Evolutionary conservation across 2,113 vertebrate genomes (phyloP), one percentile per base, ranked within the genome.

Genomic region (Cryptotis parvus): DNA sequence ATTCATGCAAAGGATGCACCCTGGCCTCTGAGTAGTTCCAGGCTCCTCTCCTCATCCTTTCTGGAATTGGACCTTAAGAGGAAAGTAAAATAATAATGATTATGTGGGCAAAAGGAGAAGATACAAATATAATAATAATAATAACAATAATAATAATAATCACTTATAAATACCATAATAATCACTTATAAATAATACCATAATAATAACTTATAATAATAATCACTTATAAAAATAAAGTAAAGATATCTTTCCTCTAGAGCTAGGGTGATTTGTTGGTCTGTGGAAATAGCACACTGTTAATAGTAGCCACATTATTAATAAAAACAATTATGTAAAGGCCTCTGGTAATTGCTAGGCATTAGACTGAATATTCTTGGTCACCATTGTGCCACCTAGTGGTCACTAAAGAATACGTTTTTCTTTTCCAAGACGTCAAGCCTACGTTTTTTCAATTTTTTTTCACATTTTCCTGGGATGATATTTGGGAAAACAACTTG

Each of bases 341-440:
- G 31, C 61, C 31, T 87, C 63, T 61, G n/a, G 86, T 90, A 68
- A 86, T 87, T 84, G 92, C 58, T 35, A 2, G 63, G 84, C 79
- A 55, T 84, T 55, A 85, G 45, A 41, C 20, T 52, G 83, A 88
- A 8, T 16, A 94, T 97, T 97, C 80, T 91, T 39, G 97, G 68
- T 92, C 97, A 43, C 94, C 95, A 95, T 45, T 93, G 70, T 79
- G 96, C 97, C 98, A 97, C 97, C 98, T 97, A 93, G 97, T 97
- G 97, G 97, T 89, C 20, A 68, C 84, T 29, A 14, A 4, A 89
- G 70, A 83, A 83, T 91, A 79, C 65, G 35, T 81, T 72, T 31
- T 9, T 63, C 77, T 72, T 88, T 84, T 37, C 89, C 84, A 77
- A 1, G 9, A 61, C 81, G 41, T 33, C 55, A 58, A 24, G 20